Evolutionary conservation across 2,113 vertebrate species (phyloP), one percentile per base, ranked within the genome.

Genomic region (Seriola aureovittata): DNA sequence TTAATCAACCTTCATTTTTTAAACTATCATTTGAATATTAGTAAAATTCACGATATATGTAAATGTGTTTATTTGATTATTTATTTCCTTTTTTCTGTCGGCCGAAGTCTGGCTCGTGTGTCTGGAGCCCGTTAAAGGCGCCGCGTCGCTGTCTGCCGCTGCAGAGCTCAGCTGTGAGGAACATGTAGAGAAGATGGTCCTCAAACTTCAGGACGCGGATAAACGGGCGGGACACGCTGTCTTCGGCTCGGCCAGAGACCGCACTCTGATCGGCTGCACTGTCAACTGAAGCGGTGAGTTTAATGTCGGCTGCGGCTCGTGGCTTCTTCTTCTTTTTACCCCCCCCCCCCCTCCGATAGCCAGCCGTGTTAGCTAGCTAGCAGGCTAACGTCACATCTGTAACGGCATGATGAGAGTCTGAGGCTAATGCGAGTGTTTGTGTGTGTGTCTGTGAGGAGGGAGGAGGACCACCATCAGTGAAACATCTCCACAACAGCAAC

Each of bases 71-170:
- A 0, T 34, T 16, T 19, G 0, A 25, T 64, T 79, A 67, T 74
- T 69, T 75, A 70, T 72, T 70, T 55, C 2, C 10, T 62, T 21
- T 64, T 89, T 89, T 81, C 0, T 76, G 93, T 95, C 91, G 93
- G 93, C 94, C 13, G 1, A 93, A 89, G 80, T 93, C 93, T 91
- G 88, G 77, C 87, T 83, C 75, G 76, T 71, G 86, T 90, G 93
- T 94, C 93, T 94, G 95, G 90, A 69, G 70, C 52, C 73, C 40
- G 4, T 95, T 95, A 95, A 95, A 95, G 93, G 94, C 36, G 87
- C 63, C 87, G 85, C 60, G 78, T 78, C 86, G 44, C 80, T 77
- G 92, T 92, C 88, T 92, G 89, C 78, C 60, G 85, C 84, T 80
- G 84, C 81, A 34, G 58, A 42, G 40, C 40, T 8, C 8, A 42